phyloP scores from a whole-genome alignment of 2,113 vertebrate genomes.

The Plectropomus leopardus region DNA sequence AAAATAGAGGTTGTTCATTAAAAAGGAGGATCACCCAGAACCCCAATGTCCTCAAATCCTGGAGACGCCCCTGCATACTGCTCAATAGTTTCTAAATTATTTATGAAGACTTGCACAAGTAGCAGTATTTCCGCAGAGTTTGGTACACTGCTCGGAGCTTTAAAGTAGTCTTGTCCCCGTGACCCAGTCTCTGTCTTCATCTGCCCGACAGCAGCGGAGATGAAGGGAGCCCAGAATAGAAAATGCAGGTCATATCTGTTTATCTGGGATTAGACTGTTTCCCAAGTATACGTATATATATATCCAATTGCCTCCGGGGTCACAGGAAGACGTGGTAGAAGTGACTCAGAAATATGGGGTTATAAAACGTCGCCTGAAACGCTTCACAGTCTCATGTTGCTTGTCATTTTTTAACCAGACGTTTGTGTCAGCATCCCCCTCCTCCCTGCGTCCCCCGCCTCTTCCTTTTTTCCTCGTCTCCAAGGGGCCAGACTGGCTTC shows the following conservation, averaged over 20 bases:
- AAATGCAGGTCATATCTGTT: constrained; percentile 48
- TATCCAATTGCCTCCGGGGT: constrained; percentile 29
- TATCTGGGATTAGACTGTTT: constrained; percentile 36
- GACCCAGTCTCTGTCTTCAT: constrained; percentile 58
- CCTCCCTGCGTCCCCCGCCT: constrained; percentile 1
- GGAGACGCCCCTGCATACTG: no score
- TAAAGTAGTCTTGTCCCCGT: constrained; percentile 41
- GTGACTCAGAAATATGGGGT: constrained; percentile 29
- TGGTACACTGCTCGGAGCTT: constrained; percentile 7
- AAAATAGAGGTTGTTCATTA: no score
- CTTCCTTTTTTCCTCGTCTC: constrained; percentile 22
- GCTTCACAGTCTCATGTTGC: constrained; percentile 12
- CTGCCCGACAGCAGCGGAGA: constrained; percentile 18
- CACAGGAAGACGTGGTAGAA: constrained; percentile 13
- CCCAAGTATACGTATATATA: neutral
- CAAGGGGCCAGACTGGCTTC: constrained; percentile 44
- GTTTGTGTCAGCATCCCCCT: constrained; percentile 30
- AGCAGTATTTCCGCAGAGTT: constrained; percentile 23
- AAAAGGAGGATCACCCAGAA: no score
- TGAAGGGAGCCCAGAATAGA: constrained; percentile 19
- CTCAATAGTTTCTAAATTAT: constrained; percentile 68
- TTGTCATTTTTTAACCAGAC: constrained; percentile 46
- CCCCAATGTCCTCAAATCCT: no score
- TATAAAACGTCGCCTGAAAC: constrained; percentile 13
- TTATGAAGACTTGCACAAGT: constrained; percentile 41